Conservation (phyloP, 1,140 invertebrate genomes). For the Batillaria attramentaria region DNA sequence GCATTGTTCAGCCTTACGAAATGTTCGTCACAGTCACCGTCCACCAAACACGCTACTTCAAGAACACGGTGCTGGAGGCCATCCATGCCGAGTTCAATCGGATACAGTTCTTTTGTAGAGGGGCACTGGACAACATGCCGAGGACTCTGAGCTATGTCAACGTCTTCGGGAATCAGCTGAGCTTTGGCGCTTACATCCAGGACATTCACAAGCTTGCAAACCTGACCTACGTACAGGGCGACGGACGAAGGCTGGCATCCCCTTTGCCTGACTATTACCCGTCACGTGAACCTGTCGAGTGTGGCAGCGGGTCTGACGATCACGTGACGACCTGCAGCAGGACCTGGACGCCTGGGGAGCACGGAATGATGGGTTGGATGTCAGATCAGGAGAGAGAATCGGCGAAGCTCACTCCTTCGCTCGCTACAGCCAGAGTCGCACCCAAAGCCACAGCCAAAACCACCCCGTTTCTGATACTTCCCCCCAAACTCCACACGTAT, state of each 20-base stretch:
- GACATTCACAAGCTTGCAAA: not conserved
- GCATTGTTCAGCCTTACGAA: not conserved
- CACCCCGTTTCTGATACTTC: not conserved
- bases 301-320: too few relatives aligned
- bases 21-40: not conserved
- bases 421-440: not conserved
- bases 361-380: too few relatives aligned
- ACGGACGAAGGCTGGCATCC: not conserved
- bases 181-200: not conserved
- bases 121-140: not conserved
- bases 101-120: not conserved
- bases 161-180: not conserved
- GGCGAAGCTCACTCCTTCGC: too few relatives aligned
- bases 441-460: not conserved
- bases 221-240: not conserved
- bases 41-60: conserved; percentile 24
- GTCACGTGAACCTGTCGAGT: too few relatives aligned
- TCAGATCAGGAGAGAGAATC: too few relatives aligned
- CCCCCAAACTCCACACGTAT: conserved; percentile 28
- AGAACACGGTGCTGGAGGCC: conserved; percentile 19
- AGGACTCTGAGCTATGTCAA: not conserved
- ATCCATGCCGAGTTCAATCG: not conserved
- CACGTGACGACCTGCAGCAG: too few relatives aligned
- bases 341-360: too few relatives aligned
- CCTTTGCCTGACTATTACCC: not conserved